Percentiles rank a stretch among this genome's conserved stretches.
These are phyloP conservation scores for Anisognathus igniventris DNA, from an alignment of 2,797 vertebrate species.

Conservation along the genomic window DNA sequence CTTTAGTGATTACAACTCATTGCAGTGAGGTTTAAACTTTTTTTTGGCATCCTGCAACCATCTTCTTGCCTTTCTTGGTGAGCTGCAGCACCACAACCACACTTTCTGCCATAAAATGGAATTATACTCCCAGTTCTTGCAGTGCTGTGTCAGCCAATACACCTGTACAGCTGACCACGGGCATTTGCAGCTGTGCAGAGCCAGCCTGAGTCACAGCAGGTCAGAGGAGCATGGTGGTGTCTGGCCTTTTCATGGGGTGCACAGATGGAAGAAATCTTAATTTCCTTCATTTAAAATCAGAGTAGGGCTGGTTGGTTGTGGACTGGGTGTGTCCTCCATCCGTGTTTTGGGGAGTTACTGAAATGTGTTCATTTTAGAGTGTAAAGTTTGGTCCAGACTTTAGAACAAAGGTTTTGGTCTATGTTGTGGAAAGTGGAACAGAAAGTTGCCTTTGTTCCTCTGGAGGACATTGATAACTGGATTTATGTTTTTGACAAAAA, in stretches of 20 bases:
- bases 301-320: not conserved
- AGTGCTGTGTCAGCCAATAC: accelerated
- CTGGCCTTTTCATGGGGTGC: not conserved
- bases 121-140: not conserved
- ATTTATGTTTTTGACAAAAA: not conserved
- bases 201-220: accelerated
- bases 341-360: not conserved
- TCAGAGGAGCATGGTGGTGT: accelerated
- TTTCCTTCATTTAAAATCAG: not conserved
- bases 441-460: not conserved
- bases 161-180: too few relatives aligned
- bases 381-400: not conserved
- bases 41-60: not conserved
- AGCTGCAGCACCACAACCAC: not conserved
- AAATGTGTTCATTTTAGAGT: not conserved
- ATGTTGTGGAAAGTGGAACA: not conserved
- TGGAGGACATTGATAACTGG: not conserved
- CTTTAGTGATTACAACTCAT: not conserved
- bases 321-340: not conserved
- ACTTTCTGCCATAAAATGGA: not conserved
- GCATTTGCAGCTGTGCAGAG: not conserved
- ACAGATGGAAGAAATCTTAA: not conserved
- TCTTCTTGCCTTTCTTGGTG: not conserved
- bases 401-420: not conserved
- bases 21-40: not conserved